These are phyloP conservation scores for Oncorhynchus clarkii DNA, from an alignment of 2,113 vertebrate genomes.

Conservation along the genomic window DNA sequence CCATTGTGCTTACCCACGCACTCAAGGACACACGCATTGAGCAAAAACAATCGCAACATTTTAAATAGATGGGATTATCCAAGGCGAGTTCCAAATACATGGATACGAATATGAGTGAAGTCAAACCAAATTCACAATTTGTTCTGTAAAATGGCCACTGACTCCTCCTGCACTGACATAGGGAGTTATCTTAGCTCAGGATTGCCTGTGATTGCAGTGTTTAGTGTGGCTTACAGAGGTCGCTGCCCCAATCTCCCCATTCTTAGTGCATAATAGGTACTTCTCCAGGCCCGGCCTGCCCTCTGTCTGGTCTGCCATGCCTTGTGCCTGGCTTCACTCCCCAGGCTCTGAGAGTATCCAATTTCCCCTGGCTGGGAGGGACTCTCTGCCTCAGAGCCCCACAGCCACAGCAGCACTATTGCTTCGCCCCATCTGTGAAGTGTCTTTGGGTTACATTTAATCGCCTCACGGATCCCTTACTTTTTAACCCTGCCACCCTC, in stretches of 20 bases:
- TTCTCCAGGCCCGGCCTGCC: constrained; percentile 22
- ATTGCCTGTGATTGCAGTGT: constrained; percentile 47
- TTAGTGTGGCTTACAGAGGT: constrained; percentile 44
- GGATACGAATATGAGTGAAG: not conserved
- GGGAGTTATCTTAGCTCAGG: constrained; percentile 38
- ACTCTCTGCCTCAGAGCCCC: constrained; percentile 25
- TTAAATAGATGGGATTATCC: too few relatives aligned
- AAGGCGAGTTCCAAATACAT: too few relatives aligned
- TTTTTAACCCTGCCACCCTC: constrained; percentile 7
- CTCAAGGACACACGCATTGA: too few relatives aligned
- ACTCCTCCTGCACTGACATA: constrained; percentile 7
- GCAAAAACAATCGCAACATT: too few relatives aligned
- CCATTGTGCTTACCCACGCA: too few relatives aligned
- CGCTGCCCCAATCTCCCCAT: constrained; percentile 38
- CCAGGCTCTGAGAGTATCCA: constrained; percentile 29
- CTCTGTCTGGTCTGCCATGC: constrained; percentile 17
- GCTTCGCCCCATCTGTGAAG: constrained; percentile 10
- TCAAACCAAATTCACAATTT: not conserved
- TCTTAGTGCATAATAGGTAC: constrained; percentile 37
- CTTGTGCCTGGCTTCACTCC: constrained; percentile 24
- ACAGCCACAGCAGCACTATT: constrained; percentile 11
- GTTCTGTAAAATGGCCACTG: not conserved
- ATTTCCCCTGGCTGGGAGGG: constrained; percentile 29
- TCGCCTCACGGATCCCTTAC: constrained; percentile 23
- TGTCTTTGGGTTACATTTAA: constrained; percentile 30